Conservation (phyloP, 2,113 vertebrate genomes). For the Vombatus ursinus region DNA sequence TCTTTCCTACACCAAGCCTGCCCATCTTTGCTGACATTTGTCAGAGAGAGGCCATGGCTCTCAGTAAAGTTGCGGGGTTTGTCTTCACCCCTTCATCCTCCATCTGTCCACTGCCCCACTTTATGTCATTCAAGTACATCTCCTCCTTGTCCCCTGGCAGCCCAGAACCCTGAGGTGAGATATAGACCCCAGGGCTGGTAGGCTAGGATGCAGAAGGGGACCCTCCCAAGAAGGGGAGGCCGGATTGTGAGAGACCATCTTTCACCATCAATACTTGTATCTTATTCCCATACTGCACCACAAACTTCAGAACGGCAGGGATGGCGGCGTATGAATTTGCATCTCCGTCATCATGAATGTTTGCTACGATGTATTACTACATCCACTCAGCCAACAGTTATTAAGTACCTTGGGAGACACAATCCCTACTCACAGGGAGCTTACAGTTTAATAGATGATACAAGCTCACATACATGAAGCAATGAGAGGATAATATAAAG, state of each 20-base stretch:
- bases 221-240: not conserved
- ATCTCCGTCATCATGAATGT: not conserved
- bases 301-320: not conserved
- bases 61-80: not conserved
- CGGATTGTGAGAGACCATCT: not conserved
- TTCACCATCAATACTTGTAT: not conserved
- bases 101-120: too few species aligned
- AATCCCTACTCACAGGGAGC: not conserved
- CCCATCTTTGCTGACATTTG: not conserved
- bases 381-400: not conserved
- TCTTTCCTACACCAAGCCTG: too few species aligned
- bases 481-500: not conserved
- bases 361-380: not conserved
- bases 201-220: not conserved
- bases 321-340: not conserved
- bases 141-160: not conserved
- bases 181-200: not conserved
- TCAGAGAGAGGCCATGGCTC: conserved; percentile 43
- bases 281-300: not conserved
- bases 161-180: not conserved
- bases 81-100: too few species aligned
- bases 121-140: not conserved
- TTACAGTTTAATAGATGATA: not conserved
- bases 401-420: not conserved
- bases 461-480: not conserved